Conservation (phyloP, 2,888 invertebrate species). For the Papilio protenor region DNA sequence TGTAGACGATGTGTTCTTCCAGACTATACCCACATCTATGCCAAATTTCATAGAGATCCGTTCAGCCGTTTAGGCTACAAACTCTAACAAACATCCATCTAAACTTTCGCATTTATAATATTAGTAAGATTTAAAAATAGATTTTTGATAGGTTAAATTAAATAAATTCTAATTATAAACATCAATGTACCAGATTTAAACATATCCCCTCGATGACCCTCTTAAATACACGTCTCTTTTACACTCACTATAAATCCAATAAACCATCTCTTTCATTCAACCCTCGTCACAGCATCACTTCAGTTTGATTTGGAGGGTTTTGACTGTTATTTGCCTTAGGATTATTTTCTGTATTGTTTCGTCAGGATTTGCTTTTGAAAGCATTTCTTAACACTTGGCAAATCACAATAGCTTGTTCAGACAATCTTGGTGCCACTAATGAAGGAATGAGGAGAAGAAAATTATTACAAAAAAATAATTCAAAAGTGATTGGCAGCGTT, state of each 20-base stretch:
- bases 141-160: not conserved
- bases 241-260: not conserved
- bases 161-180: constrained; percentile 21
- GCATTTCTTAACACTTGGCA: constrained; percentile 30
- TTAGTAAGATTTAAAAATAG: not conserved
- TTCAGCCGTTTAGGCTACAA: too few relatives aligned
- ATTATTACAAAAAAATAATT: not conserved
- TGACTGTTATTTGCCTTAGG: constrained; percentile 15
- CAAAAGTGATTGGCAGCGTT: not conserved
- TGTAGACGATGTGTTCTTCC: too few relatives aligned
- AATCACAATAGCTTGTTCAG: constrained; percentile 28
- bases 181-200: not conserved
- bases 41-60: too few relatives aligned
- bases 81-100: too few relatives aligned
- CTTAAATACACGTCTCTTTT: not conserved
- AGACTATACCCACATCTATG: too few relatives aligned
- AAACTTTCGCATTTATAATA: too few relatives aligned
- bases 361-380: constrained; percentile 23
- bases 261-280: not conserved
- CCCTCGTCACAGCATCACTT: constrained; percentile 41
- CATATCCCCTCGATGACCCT: constrained; percentile 29
- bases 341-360: constrained; percentile 36
- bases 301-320: constrained; percentile 38
- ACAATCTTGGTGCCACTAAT: not conserved
- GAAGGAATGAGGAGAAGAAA: not conserved